phyloP scores from a whole-genome alignment of 2,888 invertebrate genomes.

The Machimus rusticus region DNA sequence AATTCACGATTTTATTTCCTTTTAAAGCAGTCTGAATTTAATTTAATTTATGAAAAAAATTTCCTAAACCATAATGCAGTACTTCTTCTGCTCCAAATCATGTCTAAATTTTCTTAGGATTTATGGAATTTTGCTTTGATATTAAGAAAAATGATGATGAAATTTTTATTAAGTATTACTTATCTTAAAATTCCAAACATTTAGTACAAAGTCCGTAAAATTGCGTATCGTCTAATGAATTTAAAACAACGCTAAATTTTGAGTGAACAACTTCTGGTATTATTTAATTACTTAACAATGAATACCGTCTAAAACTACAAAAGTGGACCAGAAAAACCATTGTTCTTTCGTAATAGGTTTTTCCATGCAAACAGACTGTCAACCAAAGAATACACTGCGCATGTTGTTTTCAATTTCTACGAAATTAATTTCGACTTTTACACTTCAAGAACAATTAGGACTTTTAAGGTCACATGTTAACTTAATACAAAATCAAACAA shows the following conservation, averaged over 20 bases:
- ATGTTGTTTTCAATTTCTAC: neutral
- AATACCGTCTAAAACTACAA: neutral
- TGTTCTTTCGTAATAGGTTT: neutral
- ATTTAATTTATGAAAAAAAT: too few relatives aligned
- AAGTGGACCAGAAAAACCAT: neutral
- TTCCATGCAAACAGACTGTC: neutral
- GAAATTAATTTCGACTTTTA: neutral
- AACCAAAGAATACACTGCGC: neutral
- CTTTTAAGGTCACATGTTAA: neutral
- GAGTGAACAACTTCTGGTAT: neutral
- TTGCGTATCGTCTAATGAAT: neutral
- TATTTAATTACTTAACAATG: neutral
- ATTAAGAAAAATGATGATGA: too few relatives aligned
- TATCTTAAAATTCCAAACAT: neutral
- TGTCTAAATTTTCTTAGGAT: too few relatives aligned
- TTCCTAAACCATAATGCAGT: too few relatives aligned
- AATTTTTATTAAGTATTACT: neutral
- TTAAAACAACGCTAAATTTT: neutral
- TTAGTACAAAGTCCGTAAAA: neutral
- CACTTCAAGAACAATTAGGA: neutral
- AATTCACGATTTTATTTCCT: too few relatives aligned
- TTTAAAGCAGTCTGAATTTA: too few relatives aligned
- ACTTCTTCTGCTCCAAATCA: too few relatives aligned
- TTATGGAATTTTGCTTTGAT: too few relatives aligned
- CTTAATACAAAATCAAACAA: neutral